Conservation (phyloP, 1,140 invertebrate species). For the Drosophila orena region DNA sequence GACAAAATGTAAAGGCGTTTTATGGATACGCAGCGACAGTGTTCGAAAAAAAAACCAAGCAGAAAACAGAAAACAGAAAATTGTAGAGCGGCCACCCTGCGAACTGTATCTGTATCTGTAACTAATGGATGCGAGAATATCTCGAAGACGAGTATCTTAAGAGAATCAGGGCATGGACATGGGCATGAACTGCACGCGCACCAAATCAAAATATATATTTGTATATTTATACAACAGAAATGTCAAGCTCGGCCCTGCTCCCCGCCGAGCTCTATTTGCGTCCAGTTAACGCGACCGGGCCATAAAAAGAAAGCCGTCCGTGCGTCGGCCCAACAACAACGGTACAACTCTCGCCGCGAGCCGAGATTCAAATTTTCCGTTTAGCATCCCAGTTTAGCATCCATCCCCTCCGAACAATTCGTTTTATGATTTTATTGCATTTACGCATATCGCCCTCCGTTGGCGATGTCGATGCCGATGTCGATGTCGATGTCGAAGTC, state of each 20-base stretch:
- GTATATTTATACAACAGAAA: constrained; percentile 64
- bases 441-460: constrained; percentile 72
- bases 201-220: constrained; percentile 78
- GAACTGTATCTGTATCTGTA: constrained; percentile 30
- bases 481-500: constrained; percentile 55
- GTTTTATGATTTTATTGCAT: constrained; percentile 82
- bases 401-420: constrained; percentile 62
- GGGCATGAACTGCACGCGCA: constrained; percentile 72
- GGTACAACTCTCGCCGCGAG: constrained; percentile 36
- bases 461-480: constrained; percentile 23
- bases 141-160: constrained; percentile 1
- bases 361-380: constrained; percentile 75
- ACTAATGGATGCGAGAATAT: constrained; percentile 22
- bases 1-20: constrained; percentile 58
- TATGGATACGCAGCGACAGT: constrained; percentile 42
- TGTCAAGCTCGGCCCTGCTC: constrained; percentile 41
- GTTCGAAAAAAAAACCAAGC: constrained; percentile 1
- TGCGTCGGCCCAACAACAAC: constrained; percentile 22
- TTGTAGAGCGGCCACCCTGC: constrained; percentile 22
- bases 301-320: constrained; percentile 73
- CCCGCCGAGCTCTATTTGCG: constrained; percentile 75
- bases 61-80: constrained; percentile 1
- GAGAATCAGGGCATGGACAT: constrained; percentile 34
- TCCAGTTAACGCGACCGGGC: constrained; percentile 73
- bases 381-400: constrained; percentile 52